Evolutionary conservation across 64 coral and sea anemone species (phyloP), one percentile per base, ranked within the genome.

Genomic region (Montipora sp.): DNA sequence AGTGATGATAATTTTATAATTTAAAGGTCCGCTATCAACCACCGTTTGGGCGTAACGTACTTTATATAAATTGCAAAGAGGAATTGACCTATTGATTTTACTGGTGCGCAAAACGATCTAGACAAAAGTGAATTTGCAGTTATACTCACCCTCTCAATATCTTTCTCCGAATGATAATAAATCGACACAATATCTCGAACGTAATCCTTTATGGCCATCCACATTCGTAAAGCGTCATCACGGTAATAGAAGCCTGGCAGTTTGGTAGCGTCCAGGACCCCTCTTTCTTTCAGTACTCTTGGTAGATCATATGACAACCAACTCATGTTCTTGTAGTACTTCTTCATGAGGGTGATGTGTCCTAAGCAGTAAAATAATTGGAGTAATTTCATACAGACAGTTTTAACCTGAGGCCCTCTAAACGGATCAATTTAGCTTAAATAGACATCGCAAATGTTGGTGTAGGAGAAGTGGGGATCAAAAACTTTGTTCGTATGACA

Each of bases 191-290:
- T 69, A 5, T 90, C 76, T 8, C 36, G 59, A 50, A 93, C 55
- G 51, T 90, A 98, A 36, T 81, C 67, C 3, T 51, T 69, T 5
- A 93, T 92, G 7, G 93, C 79, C 46, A 92, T 44, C 96, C 96
- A 98, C 67, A 98, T 20, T n/a, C 46, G 22, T 12, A 98, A 49
- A 44, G 93, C 93, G 74, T 98, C 96, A 15, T 98, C 93, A 66
- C 96, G 92, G 80, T 98, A 98, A 24, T 90, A 27, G 57, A 93
- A 98, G 43, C 93, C 89, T 12, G 93, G 96, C 16, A 98, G 88
- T 79, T 98, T 98, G 1, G 87, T 16, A 13, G 59, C 78, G 69
- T 98, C 81, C 27, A 16, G 23, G 47, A 98, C 50, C 16, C 96
- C 96, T 78, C 94, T 93, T 59, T 71, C 84, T 51, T 98, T 67